Base-by-base conservation (phyloP, 2,888 invertebrate genomes). In the Drosophila pullipes region DNA sequence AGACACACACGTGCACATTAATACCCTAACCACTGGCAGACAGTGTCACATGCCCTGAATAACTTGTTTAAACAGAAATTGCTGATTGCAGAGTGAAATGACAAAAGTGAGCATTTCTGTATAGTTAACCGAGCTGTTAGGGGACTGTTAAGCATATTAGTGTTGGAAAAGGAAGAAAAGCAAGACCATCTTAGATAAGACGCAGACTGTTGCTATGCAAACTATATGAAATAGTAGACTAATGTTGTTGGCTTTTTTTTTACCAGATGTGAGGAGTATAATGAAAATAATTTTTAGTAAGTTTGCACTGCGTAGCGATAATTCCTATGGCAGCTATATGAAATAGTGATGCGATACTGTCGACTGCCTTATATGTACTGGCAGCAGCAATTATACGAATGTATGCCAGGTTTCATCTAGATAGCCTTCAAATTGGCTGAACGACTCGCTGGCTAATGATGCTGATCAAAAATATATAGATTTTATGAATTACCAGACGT, bases 11-110 rank as follows among this genome's bases (percentile, higher is more conserved):
- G 49, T 67, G 62, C 59, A 55, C 64, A 67, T 62, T 55, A 64
- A 74, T 78, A 66, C 73, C 53, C 73, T 76, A 68, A 30, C n/a
- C 33, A 64, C 5, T 6, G 22, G 22, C 54, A 52, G 22, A 28
- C 41, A 18, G 60, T 22, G 62, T 55, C 55, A 61, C 67, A 57
- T 70, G 71, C 16, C 30, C 28, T 2, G 5, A 3, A 28, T 37
- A 47, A 54, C 69, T 31, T 13, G 33, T 54, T 69, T 39, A 35
- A 39, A 28, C 59, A 53, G 28, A 13, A 11, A 31, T 31, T 33
- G 5, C 30, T 41, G 28, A 47, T 47, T 25, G 25, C 25, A 18
- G 47, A 33, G 47, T 10, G 44, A n/a, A 18, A 37, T n/a, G 30
- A 30, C n/a, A n/a, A 41, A n/a, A 44, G 5, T n/a, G 47, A 25